Base-by-base conservation (phyloP, 2,113 vertebrate species). In the Hyperopisus bebe region DNA sequence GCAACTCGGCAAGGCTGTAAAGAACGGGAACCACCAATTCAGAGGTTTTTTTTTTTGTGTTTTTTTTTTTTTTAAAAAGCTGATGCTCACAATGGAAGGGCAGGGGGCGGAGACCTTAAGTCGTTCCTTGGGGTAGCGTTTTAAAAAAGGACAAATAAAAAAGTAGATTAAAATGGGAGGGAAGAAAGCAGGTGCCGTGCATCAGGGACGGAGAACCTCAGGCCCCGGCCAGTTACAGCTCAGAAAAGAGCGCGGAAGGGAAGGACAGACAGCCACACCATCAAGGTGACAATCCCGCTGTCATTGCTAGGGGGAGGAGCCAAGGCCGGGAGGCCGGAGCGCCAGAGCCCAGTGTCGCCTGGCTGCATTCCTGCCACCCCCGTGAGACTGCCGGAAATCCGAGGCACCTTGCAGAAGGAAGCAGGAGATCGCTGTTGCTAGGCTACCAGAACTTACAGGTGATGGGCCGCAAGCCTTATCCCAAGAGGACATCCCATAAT, bases 371-470 rank as follows among this genome's bases (percentile, higher is more conserved):
- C 90, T 90, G 47, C 24, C 86, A 62, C 50, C 62, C 80, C 80
- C 48, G 19, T 50, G 77, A 88, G 62, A 70, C 1, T 27, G 89
- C 53, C 44, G 87, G 89, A 93, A 91, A 92, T 90, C 90, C 55
- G 86, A 2, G 47, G 89, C 87, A 90, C 90, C n/a, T 46, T 42
- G 74, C 88, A 88, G 91, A 89, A 80, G 89, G 88, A 92, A 91
- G 90, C 46, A 62, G 90, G 90, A 55, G 70, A 90, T 87, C 90
- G 74, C 86, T 91, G 91, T 93, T 93, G 93, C 92, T 92, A 93
- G 91, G 93, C 88, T 91, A 93, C 91, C 87, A 90, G 8, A 91
- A 91, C 88, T 91, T 86, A 92, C 66, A 90, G 88, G 90, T 91
- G 62, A 91, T 89, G 87, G 74, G 15, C 74, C 31, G 13, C 70